Evolutionary conservation across 2,888 invertebrate genomes (phyloP), one percentile per base, ranked within the genome.

Genomic region (Zygaena filipendulae): DNA sequence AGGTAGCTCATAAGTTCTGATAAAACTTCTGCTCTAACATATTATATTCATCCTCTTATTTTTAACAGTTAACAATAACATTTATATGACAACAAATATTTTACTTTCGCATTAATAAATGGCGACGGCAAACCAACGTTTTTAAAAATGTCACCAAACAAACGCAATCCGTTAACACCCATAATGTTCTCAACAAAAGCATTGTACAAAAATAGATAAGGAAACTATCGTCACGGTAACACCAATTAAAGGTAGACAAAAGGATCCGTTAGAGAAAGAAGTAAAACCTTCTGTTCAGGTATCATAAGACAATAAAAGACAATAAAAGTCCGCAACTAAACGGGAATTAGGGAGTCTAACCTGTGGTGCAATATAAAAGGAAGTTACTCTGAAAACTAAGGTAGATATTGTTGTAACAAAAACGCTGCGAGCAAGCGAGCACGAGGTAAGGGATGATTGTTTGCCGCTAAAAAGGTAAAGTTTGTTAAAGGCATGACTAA

Each of bases 81-180:
- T n/a, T n/a, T n/a, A n/a, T n/a, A n/a, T n/a, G n/a, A n/a, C n/a
- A n/a, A n/a, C n/a, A n/a, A n/a, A n/a, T n/a, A n/a, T n/a, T n/a
- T n/a, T n/a, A n/a, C n/a, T n/a, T n/a, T n/a, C n/a, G n/a, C n/a
- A n/a, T n/a, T n/a, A n/a, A n/a, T n/a, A n/a, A n/a, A n/a, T n/a
- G n/a, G n/a, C n/a, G n/a, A n/a, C n/a, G n/a, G n/a, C n/a, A n/a
- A n/a, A n/a, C n/a, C n/a, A n/a, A n/a, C n/a, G n/a, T n/a, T n/a
- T n/a, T n/a, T n/a, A 31, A 35, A 23, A 33, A 38, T 30, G 35
- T 25, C 20, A 25, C 21, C 29, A 37, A 36, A 46, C 40, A 43
- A 42, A 36, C 25, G 32, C 33, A 42, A 39, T 29, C 37, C 40
- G 39, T 47, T 42, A 45, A 25, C 27, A 28, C 24, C 26, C 23